A percentile compares a stretch with the other conserved stretches of the same genome.
These are phyloP conservation scores for Saguinus imperator DNA, from an alignment of 2,113 vertebrate genomes.

Conservation along the genomic window DNA sequence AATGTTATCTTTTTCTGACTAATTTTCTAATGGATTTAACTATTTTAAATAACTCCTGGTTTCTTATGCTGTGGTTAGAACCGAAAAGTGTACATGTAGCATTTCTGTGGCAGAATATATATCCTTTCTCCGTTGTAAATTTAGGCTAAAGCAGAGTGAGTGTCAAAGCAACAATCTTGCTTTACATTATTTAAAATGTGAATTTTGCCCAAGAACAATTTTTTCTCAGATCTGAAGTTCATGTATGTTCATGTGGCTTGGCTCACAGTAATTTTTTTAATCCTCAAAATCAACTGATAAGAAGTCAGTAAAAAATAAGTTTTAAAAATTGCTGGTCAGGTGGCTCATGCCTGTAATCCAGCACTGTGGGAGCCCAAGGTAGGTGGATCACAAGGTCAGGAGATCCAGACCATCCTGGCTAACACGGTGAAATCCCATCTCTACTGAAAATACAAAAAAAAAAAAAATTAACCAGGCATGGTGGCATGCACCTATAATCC, in stretches of 20 bases:
- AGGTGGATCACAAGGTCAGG: too few relatives aligned
- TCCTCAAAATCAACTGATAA: not conserved
- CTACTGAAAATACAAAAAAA: too few relatives aligned
- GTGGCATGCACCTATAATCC: too few relatives aligned
- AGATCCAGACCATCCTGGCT: too few relatives aligned
- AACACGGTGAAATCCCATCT: too few relatives aligned
- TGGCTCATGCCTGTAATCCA: too few relatives aligned
- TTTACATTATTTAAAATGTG: not conserved
- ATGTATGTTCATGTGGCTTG: not conserved
- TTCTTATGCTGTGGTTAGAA: constrained; percentile 5
- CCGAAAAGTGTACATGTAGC: not conserved
- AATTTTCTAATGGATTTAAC: not conserved
- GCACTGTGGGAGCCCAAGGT: too few relatives aligned
- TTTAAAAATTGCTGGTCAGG: not conserved
- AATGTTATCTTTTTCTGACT: not conserved
- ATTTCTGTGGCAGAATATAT: not conserved
- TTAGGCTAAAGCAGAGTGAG: not conserved
- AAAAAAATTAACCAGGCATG: too few relatives aligned
- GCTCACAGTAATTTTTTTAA: not conserved
- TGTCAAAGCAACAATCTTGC: not conserved
- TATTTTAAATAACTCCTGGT: not conserved
- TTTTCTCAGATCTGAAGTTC: not conserved
- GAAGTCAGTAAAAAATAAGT: not conserved
- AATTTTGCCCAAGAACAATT: not conserved
- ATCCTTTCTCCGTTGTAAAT: not conserved